These are phyloP conservation scores for Caenorhabditis latens DNA, from an alignment of 1,140 invertebrate species.

Conservation along the genomic window DNA sequence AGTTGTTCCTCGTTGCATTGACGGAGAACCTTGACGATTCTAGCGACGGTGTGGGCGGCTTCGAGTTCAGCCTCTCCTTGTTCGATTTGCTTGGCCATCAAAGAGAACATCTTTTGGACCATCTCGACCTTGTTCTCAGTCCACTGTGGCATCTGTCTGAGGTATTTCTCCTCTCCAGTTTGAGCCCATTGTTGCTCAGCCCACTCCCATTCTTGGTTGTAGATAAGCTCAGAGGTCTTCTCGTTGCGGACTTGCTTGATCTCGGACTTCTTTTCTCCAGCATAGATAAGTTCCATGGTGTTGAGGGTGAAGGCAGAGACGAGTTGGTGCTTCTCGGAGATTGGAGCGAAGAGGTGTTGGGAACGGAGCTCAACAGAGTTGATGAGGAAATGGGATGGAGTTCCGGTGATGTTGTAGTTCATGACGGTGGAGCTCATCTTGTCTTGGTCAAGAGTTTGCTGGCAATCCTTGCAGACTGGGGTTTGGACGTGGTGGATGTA, in stretches of 20 bases:
- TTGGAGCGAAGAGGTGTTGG: constrained; percentile 51
- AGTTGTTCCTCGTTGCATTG: constrained; percentile 69
- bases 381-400: constrained; percentile 61
- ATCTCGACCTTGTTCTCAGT: constrained; percentile 60
- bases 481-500: constrained; percentile 59
- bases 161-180: constrained; percentile 67
- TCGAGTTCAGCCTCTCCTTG: constrained; percentile 62
- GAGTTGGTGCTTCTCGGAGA: constrained; percentile 59
- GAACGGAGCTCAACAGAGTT: constrained; percentile 60
- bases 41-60: constrained; percentile 61
- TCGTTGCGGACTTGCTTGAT: constrained; percentile 55
- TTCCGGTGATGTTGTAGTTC: constrained; percentile 60
- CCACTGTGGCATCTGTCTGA: constrained; percentile 57
- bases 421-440: constrained; percentile 61
- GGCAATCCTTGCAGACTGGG: constrained; percentile 59
- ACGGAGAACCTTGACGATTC: constrained; percentile 70
- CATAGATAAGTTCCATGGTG: constrained; percentile 57
- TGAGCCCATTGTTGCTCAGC: constrained; percentile 70
- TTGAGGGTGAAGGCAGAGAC: constrained; percentile 54
- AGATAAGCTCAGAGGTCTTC: constrained; percentile 69
- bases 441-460: constrained; percentile 49
- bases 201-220: constrained; percentile 66
- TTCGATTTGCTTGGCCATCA: constrained; percentile 56
- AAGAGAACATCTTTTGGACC: constrained; percentile 56
- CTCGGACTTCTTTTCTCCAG: constrained; percentile 53